Conservation (phyloP, 2,797 vertebrate genomes). For the Hozukius guyotensis region DNA sequence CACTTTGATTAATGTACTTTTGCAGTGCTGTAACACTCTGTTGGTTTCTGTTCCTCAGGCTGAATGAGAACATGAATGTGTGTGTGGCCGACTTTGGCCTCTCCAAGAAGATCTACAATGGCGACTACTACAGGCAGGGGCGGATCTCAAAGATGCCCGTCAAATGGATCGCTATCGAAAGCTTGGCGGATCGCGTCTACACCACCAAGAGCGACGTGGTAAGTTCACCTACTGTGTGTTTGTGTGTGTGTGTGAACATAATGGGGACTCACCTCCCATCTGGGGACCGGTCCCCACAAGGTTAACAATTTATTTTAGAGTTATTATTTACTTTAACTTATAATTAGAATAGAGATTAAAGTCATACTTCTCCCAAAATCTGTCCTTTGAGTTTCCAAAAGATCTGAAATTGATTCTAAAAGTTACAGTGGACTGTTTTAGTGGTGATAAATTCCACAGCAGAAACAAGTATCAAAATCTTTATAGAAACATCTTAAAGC, state of each 20-base stretch:
- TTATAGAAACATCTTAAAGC: neutral
- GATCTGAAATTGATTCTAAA: neutral
- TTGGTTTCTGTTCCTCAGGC: slow-evolving; percentile 71
- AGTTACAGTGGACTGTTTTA: neutral
- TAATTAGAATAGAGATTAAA: neutral
- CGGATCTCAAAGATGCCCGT: slow-evolving; percentile 95
- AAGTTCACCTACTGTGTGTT: slow-evolving; percentile 27
- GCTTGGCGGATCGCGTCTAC: slow-evolving; percentile 92
- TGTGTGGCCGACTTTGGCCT: slow-evolving; percentile 94
- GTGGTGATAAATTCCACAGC: neutral
- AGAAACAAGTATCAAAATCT: neutral
- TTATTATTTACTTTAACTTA: neutral
- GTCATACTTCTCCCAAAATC: neutral
- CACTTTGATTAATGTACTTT: neutral
- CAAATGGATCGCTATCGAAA: slow-evolving; percentile 96
- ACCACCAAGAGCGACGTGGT: slow-evolving; percentile 96
- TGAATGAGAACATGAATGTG: slow-evolving; percentile 95
- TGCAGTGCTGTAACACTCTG: neutral
- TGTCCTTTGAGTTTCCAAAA: neutral
- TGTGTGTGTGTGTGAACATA: neutral
- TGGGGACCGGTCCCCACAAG: neutral
- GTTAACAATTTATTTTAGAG: neutral
- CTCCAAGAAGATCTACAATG: slow-evolving; percentile 95
- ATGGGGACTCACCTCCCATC: neutral
- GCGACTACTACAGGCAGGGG: slow-evolving; percentile 94